phyloP scores from a whole-genome alignment of 2,797 vertebrate species.

The Anas capensis region DNA sequence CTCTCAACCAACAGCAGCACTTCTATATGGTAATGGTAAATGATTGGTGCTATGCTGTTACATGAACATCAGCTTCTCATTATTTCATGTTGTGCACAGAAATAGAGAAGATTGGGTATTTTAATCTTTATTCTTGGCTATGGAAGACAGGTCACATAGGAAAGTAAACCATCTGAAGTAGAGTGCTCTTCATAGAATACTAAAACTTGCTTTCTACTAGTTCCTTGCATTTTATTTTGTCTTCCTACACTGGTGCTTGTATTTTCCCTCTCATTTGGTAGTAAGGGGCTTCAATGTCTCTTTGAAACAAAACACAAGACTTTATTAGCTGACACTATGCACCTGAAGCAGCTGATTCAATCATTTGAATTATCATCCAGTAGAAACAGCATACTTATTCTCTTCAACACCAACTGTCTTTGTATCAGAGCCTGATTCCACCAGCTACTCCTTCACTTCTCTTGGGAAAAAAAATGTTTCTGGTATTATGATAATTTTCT shows the following conservation, averaged over 20 bases:
- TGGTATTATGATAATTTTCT: background rate
- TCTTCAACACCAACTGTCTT: background rate
- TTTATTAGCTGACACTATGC: background rate
- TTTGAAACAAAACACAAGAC: background rate
- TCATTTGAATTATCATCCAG: background rate
- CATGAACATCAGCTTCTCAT: background rate
- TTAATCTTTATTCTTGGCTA: background rate
- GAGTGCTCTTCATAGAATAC: background rate
- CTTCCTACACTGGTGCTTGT: background rate
- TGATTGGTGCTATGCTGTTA: background rate
- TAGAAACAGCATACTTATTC: background rate
- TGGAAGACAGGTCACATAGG: background rate
- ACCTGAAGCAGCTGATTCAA: background rate
- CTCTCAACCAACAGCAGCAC: background rate
- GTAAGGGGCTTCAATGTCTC: background rate
- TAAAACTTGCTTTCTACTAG: background rate
- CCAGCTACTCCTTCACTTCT: background rate
- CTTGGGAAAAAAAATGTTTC: background rate
- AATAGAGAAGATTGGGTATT: background rate
- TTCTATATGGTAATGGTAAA: accelerated
- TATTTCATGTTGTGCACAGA: background rate
- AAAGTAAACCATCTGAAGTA: background rate
- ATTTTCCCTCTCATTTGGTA: background rate
- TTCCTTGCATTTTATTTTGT: background rate
- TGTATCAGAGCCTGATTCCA: background rate